A percentile compares a stretch with the other conserved stretches of the same genome.
These are phyloP conservation scores for Oreochromis grahami DNA, from an alignment of 2,797 vertebrate genomes.

Conservation along the genomic window DNA sequence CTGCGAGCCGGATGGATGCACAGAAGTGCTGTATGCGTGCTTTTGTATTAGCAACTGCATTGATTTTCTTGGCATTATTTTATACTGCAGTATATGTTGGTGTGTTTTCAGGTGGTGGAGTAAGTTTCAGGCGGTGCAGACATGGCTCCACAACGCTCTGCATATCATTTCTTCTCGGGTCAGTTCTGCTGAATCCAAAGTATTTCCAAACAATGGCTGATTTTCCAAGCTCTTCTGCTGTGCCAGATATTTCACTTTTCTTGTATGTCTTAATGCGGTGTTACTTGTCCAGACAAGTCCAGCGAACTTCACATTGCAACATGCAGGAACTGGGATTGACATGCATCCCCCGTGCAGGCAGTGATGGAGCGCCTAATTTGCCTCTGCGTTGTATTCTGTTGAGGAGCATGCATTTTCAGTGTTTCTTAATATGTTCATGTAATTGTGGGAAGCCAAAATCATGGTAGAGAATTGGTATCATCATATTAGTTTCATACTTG, in stretches of 20 bases:
- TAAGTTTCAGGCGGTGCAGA: background rate
- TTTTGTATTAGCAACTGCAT: background rate
- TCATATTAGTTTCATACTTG: background rate
- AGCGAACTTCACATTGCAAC: background rate
- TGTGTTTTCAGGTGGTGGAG: background rate
- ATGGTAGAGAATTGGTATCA: background rate
- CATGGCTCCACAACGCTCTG: background rate
- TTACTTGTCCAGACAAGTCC: background rate
- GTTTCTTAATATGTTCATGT: background rate
- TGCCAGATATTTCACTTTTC: background rate
- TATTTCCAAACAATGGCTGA: background rate
- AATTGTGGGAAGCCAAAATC: background rate
- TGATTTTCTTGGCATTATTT: background rate
- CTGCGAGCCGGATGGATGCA: background rate
- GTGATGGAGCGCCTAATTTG: background rate
- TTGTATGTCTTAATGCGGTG: fast-evolving
- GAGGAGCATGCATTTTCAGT: background rate
- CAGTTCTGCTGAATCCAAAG: background rate
- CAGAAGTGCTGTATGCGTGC: background rate
- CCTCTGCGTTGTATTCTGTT: background rate
- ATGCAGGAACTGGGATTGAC: background rate
- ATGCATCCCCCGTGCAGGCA: background rate
- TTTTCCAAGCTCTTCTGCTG: background rate
- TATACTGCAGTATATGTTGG: background rate
- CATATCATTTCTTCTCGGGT: background rate